These are phyloP conservation scores for human (Homo sapiens) DNA, from an alignment of 2,113 vertebrate species.

Conservation along the genomic window DNA sequence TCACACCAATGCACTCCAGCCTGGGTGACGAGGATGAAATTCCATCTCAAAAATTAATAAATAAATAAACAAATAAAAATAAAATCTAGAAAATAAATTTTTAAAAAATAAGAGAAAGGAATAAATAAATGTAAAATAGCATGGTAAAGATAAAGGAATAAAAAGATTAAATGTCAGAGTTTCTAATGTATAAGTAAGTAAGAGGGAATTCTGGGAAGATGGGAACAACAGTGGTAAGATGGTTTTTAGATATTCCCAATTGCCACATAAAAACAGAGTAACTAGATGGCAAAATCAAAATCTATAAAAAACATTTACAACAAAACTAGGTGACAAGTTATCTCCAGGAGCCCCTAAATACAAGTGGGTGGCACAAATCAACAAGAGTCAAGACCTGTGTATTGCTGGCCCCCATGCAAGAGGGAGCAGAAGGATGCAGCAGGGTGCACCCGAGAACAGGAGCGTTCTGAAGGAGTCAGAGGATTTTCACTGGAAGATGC, in stretches of 20 bases:
- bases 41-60: no score
- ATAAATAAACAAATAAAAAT: neutral
- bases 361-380: neutral
- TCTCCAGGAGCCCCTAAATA: neutral
- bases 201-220: neutral
- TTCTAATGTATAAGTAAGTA: neutral
- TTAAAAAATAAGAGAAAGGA: conserved; percentile 13
- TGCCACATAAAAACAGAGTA: neutral
- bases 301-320: neutral
- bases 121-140: neutral
- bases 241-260: neutral
- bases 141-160: neutral
- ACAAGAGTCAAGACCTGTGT: neutral
- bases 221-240: neutral
- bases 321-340: neutral
- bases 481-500: neutral
- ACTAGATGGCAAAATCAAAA: neutral
- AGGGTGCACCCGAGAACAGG: neutral
- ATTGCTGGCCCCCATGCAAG: neutral
- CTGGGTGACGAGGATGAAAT: no score
- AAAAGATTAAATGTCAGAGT: neutral
- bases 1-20: no score
- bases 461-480: neutral
- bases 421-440: neutral
- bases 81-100: neutral